These are phyloP conservation scores for Chrysina gloriosa DNA, from an alignment of 2,888 invertebrate genomes.

Conservation along the genomic window DNA sequence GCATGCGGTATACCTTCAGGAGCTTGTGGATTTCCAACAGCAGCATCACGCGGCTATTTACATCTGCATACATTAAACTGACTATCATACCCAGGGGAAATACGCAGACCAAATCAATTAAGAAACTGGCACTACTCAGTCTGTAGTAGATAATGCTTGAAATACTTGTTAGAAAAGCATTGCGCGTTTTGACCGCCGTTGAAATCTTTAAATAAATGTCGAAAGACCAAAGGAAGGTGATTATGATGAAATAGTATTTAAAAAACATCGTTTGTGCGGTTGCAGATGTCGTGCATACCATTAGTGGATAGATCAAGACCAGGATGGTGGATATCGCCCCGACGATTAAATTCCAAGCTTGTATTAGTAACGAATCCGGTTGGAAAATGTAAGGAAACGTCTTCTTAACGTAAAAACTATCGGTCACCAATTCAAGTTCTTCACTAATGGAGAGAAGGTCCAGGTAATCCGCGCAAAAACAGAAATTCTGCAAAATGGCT, in stretches of 20 bases:
- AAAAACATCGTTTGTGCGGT: too few species aligned
- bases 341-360: conserved; percentile 47
- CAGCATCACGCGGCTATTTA: not conserved
- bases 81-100: conserved; percentile 27
- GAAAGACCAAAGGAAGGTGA: conserved; percentile 44
- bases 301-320: conserved; percentile 29
- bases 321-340: conserved; percentile 20
- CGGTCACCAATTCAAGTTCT: conserved; percentile 45
- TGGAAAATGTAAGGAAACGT: conserved; percentile 52
- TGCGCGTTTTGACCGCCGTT: conserved; percentile 50
- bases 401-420: conserved; percentile 50
- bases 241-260: not conserved
- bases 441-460: conserved; percentile 45
- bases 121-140: conserved; percentile 41
- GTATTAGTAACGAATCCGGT: conserved; percentile 50
- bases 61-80: not conserved
- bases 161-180: conserved; percentile 43
- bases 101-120: conserved; percentile 46
- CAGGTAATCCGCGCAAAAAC: conserved; percentile 44
- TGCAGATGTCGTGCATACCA: conserved; percentile 31
- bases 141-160: conserved; percentile 39
- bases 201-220: conserved; percentile 51
- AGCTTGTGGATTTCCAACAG: conserved; percentile 35
- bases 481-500: conserved; percentile 1
- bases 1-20: conserved; percentile 27